Evolutionary conservation across 2,888 invertebrate species (phyloP).

Genomic region (Aromia moschata): DNA sequence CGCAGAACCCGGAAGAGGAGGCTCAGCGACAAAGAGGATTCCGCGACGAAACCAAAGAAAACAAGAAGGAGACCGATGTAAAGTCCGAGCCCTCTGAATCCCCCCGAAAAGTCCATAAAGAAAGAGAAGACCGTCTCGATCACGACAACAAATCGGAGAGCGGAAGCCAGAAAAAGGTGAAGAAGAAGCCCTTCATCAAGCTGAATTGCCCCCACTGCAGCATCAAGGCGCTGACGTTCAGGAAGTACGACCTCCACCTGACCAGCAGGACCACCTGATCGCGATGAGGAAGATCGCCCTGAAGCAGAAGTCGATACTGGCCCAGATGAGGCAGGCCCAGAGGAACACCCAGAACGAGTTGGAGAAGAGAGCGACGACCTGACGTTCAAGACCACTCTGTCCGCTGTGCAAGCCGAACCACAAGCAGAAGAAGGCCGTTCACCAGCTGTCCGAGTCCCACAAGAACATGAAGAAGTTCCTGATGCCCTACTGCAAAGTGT

Average conservation of each 20-base stretch:
- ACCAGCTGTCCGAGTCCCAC: constrained; percentile 82
- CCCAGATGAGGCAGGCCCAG: constrained; percentile 82
- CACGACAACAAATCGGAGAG: constrained; percentile 37
- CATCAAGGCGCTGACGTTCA: constrained; percentile 78
- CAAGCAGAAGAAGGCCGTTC: constrained; percentile 71
- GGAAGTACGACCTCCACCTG: constrained; percentile 79
- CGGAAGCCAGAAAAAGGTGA: constrained; percentile 63
- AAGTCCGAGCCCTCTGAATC: too few relatives aligned
- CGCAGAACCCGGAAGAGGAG: constrained; percentile 40
- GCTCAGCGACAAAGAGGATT: constrained; percentile 39
- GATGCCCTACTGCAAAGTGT: constrained; percentile 82
- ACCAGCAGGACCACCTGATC: constrained; percentile 75
- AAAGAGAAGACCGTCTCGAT: constrained; percentile 49
- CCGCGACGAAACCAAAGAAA: constrained; percentile 59
- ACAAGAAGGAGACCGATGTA: constrained; percentile 56
- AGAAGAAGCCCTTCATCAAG: constrained; percentile 70
- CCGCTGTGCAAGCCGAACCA: constrained; percentile 62
- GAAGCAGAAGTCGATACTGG: constrained; percentile 71
- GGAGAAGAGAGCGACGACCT: constrained; percentile 74
- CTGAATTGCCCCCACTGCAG: constrained; percentile 82
- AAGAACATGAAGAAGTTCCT: constrained; percentile 86
- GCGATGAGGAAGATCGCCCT: constrained; percentile 79
- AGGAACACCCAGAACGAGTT: constrained; percentile 82
- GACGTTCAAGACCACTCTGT: constrained; percentile 60
- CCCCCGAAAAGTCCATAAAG: constrained; percentile 25